Evolutionary conservation across 2,797 vertebrate genomes (phyloP).

Genomic region (Synanceia verrucosa): DNA sequence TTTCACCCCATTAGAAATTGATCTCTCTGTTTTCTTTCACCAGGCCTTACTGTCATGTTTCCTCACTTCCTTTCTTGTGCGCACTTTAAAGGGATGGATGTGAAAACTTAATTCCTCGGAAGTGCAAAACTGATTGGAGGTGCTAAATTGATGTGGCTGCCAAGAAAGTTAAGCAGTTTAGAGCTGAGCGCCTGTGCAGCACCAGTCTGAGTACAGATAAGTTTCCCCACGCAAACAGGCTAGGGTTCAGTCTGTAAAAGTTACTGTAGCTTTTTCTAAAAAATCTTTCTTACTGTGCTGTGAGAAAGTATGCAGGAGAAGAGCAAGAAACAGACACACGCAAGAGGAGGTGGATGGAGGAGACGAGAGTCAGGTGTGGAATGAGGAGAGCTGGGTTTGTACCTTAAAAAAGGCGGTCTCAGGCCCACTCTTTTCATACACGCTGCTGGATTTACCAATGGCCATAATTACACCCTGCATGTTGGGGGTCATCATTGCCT

Average conservation of each 20-base stretch:
- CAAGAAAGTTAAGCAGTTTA: background rate
- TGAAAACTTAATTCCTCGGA: background rate
- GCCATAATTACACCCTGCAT: conserved; percentile 99
- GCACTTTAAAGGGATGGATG: background rate
- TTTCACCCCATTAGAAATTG: background rate
- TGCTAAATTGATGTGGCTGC: background rate
- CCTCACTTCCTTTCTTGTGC: background rate
- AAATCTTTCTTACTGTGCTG: background rate
- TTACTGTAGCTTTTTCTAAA: background rate
- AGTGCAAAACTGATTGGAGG: background rate
- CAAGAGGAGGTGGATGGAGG: conserved; percentile 10
- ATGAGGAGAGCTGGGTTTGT: conserved; percentile 71
- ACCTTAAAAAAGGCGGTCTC: conserved; percentile 99
- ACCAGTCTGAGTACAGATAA: background rate
- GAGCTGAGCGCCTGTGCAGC: background rate
- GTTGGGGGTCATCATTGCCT: conserved; percentile 99
- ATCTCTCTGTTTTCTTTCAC: background rate
- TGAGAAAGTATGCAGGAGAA: conserved; percentile 1
- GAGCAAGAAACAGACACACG: background rate
- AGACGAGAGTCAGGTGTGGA: conserved; percentile 27
- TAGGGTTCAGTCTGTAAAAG: background rate
- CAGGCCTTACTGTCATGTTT: background rate
- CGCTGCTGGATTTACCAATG: conserved; percentile 97
- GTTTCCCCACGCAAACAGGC: background rate
- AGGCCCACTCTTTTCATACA: conserved; percentile 97